A percentile compares a stretch with the other conserved stretches of the same genome.
Conservation (phyloP, 2,797 vertebrate species). For the Syngnathus rostellatus region DNA sequence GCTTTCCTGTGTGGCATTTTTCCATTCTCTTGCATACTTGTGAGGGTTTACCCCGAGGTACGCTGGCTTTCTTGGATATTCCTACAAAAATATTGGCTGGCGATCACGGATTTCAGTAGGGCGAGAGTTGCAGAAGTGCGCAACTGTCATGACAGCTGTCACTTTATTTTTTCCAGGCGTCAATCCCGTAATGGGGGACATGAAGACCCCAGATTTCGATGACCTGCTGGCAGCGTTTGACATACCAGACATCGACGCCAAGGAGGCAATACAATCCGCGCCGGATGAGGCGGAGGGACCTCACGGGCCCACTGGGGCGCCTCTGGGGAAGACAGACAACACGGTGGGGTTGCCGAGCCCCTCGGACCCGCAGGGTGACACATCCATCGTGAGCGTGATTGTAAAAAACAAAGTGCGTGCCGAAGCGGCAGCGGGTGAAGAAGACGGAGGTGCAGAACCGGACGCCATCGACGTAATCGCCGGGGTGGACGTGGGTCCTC, state of each 20-base stretch:
- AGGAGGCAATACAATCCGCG: slow-evolving; percentile 89
- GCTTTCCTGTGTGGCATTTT: not conserved
- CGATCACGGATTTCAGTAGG: not conserved
- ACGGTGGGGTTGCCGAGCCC: slow-evolving; percentile 66
- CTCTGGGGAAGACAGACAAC: slow-evolving; percentile 64
- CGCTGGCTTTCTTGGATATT: not conserved
- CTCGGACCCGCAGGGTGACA: slow-evolving; percentile 72
- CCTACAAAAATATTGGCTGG: not conserved
- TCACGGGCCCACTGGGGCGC: slow-evolving; percentile 56
- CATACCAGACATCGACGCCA: slow-evolving; percentile 94
- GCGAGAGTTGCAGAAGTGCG: slow-evolving; percentile 8
- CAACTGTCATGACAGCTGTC: not conserved
- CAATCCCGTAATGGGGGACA: slow-evolving; percentile 90
- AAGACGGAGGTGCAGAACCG: slow-evolving; percentile 57
- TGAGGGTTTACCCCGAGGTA: not conserved
- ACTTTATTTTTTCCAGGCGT: slow-evolving; percentile 55
- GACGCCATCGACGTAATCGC: slow-evolving; percentile 60
- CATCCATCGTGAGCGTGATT: slow-evolving; percentile 89
- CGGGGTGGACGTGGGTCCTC: slow-evolving; percentile 57
- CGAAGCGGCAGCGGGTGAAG: slow-evolving; percentile 63
- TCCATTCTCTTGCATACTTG: not conserved
- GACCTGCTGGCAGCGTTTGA: slow-evolving; percentile 97
- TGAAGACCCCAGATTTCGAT: slow-evolving; percentile 98
- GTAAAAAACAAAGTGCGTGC: slow-evolving; percentile 93
- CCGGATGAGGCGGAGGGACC: slow-evolving; percentile 82